Evolutionary conservation across 2,888 invertebrate genomes (phyloP), one percentile per base, ranked within the genome.

Genomic region (Merodon equestris): DNA sequence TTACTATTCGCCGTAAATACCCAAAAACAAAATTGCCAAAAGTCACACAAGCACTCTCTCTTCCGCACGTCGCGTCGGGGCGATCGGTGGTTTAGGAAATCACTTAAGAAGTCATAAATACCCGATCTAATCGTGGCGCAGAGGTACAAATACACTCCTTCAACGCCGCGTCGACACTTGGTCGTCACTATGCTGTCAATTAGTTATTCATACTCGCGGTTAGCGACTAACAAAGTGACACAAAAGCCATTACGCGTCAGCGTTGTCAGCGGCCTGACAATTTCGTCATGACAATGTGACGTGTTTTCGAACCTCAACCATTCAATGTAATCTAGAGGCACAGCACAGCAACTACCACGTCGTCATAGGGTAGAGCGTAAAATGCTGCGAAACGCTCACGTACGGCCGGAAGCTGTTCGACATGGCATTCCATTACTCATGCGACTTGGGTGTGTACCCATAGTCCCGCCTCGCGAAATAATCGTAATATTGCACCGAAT

Each of bases 211-310:
- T 72, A 63, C 66, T 63, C 54, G 47, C 57, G 72, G 72, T 77
- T 77, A 77, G 72, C 71, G 76, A 77, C 50, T 51, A 72, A 57
- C 71, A 9, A 67, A 67, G 67, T 77, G 77, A 61, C 72, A 77
- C 57, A 45, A 61, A 51, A 60, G 57, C 51, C 67, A 72, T 77
- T 77, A 77, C 72, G 72, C 42, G 51, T 53, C 50, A 36, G 18
- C 36, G 36, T 34, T 34, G 27, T 7, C 27, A 7, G 27, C 58
- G 47, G 7, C 27, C 47, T 67, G 76, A 61, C 71, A 72, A 36
- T 66, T 66, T 60, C 61, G 38, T 66, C 54, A 53, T 56, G 19
- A 67, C 63, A 57, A 53, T 50, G 47, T 70, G 75, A 75, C 64
- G 58, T 58, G 48, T 58, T 47, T 53, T 38, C 64, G 27, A 48